Base-by-base conservation (phyloP, 2,113 vertebrate genomes). In the Sterna hirundo region DNA sequence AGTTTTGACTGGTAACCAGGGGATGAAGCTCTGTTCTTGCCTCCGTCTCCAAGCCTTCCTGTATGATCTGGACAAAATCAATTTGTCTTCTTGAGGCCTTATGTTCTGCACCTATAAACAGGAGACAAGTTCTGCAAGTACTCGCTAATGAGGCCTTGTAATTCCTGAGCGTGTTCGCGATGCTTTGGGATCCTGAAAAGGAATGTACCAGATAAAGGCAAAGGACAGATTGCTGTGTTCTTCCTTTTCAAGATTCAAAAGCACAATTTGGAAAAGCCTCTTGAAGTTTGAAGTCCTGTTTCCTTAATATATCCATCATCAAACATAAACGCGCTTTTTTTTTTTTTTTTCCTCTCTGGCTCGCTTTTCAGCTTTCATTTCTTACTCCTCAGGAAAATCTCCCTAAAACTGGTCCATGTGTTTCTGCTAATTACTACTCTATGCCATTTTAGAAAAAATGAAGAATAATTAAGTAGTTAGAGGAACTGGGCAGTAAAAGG, bases 401-500 rank as follows among this genome's bases (percentile, higher is more conserved):
- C 60, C 60, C 40, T 83, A 64, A 91, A 90, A 68, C 40, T 81
- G 18, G 62, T 94, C 71, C 12, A 8, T 54, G 38, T 71, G n/a
- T 92, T 93, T 96, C 72, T 86, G 74, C 58, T 65, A 83, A 86
- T 94, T 85, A 76, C 26, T 86, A 61, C 70, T 72, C 30, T 86
- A n/a, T 95, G 54, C 42, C 55, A 46, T 93, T 95, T 96, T 55
- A 71, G 64, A 92, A 80, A 80, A 90, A 96, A 94, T 46, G 17
- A 76, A 72, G 85, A 90, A 72, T 90, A 83, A 81, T 93, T 95
- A 82, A 89, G 58, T 83, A 90, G 92, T 81, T 90, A 79, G 84
- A 93, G 76, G 87, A 93, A 88, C 74, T 83, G 89, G 61, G 74
- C 81, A 96, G 52, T 94, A 82, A 92, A 96, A 72, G 51, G 75